Evolutionary conservation across 2,113 vertebrate genomes (phyloP), one percentile per base, ranked within the genome.

Genomic region (Corynorhinus townsendii): DNA sequence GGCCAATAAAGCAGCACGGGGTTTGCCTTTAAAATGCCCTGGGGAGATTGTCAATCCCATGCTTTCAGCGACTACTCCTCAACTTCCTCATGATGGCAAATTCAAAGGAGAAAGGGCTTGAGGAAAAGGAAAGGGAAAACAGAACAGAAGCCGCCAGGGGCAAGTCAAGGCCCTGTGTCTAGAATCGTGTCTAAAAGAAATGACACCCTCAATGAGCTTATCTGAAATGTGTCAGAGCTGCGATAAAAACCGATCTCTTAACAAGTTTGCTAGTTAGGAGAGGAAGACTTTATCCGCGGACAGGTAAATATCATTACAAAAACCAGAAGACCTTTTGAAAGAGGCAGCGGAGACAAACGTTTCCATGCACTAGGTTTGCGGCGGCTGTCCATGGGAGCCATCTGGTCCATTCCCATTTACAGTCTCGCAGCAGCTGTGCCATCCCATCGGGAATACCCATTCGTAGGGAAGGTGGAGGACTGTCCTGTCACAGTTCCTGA

Each of bases 81-180:
- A 17, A 3, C 54, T 79, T 79, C 90, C 43, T 66, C 85, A 2
- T 30, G 40, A 20, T 22, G 75, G 56, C 16, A 64, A 76, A 71
- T 85, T 80, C 69, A 4, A 86, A 95, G 56, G 62, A 73, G 49
- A 52, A 69, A 85, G 11, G 28, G 54, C 62, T 3, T 38, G 7
- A 47, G 7, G 66, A 16, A 85, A 54, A 26, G 12, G 19, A 83
- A 45, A 40, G 3, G 11, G 8, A 40, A 2, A 20, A 52, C 0
- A 2, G 26, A 19, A 11, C 22, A n/a, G n/a, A n/a, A n/a, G n/a
- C n/a, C n/a, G n/a, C n/a, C 0, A 3, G 35, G 7, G 40, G 54
- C 38, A 68, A 85, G 28, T 45, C 26, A 35, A 82, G 17, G 17
- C 24, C n/a, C 5, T 7, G 1, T 66, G 15, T 75, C 33, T 0